Base-by-base conservation (phyloP, 2,888 invertebrate genomes). In the Stenolophus ochropezus region DNA sequence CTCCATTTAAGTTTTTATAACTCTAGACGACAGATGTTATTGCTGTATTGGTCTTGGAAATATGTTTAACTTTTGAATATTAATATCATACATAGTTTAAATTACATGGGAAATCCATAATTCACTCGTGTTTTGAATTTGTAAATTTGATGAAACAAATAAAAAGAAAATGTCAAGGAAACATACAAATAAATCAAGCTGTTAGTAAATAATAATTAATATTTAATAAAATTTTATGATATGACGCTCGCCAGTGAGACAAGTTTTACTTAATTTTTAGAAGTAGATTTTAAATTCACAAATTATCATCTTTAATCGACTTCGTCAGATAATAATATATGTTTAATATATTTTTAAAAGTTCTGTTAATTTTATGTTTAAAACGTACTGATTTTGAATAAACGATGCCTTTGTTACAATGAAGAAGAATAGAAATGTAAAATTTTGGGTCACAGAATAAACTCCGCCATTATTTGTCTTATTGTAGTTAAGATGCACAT, bases 131-230 rank as follows among this genome's bases (percentile, higher is more conserved):
- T 14, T 61, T 61, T 61, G 25, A 33, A 65, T 65, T 65, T n/a
- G n/a, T n/a, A n/a, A n/a, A n/a, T n/a, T 65, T 27, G 14, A 65
- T 16, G 33, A 65, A 33, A n/a, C 33, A 69, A 1, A 21, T 20
- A 33, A 33, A 69, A 33, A 16, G 33, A 69, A 65, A 69, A 69
- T 69, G 33, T 33, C 65, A 33, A 69, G 65, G 65, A 16, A 21
- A 42, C 27, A 4, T 27, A 5, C 33, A 8, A 42, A 3, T 42
- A 8, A 42, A 42, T 42, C 33, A 6, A n/a, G 33, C 11, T 42
- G 33, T 11, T 42, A 42, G 11, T 42, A 42, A 4, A 33, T 33
- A 33, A 33, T 33, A 2, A 33, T 11, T 42, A 42, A 42, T n/a
- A n/a, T n/a, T n/a, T n/a, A n/a, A n/a, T n/a, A n/a, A n/a, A n/a